Evolutionary conservation across 2,113 vertebrate species (phyloP).

Genomic region (Furnarius figulus): DNA sequence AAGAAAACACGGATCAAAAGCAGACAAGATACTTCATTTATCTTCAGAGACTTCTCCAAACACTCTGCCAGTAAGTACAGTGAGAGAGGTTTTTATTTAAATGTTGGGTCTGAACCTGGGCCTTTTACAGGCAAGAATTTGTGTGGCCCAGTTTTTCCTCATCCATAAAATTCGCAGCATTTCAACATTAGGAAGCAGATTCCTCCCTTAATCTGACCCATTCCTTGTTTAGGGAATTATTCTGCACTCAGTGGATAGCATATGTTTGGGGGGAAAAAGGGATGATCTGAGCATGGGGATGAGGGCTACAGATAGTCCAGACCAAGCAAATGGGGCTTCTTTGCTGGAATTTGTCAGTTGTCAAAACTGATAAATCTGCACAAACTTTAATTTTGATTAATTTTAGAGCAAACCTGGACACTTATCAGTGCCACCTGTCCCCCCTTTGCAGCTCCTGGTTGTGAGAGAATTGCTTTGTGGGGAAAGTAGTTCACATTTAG

Average conservation of each 20-base stretch:
- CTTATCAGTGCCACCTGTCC: background rate
- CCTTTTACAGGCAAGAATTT: background rate
- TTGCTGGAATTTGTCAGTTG: background rate
- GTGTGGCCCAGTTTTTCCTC: background rate
- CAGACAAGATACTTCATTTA: background rate
- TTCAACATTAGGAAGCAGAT: background rate
- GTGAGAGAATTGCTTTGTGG: background rate
- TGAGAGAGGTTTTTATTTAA: background rate
- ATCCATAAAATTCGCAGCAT: background rate
- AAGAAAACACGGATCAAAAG: conserved; percentile 23
- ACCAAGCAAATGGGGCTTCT: background rate
- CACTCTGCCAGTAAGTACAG: conserved; percentile 40
- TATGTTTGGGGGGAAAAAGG: background rate
- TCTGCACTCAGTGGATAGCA: background rate
- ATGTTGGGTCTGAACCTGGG: no score
- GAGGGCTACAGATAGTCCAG: background rate
- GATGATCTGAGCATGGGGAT: background rate
- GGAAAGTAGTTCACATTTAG: background rate
- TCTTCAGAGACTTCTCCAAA: background rate
- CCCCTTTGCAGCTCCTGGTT: background rate
- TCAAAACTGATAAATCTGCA: background rate
- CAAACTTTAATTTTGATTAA: background rate
- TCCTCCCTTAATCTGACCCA: background rate
- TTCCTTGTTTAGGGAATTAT: background rate
- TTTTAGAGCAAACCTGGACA: background rate